Base-by-base conservation (phyloP, 2,888 invertebrate genomes). In the Zhuqinia jingwanae region DNA sequence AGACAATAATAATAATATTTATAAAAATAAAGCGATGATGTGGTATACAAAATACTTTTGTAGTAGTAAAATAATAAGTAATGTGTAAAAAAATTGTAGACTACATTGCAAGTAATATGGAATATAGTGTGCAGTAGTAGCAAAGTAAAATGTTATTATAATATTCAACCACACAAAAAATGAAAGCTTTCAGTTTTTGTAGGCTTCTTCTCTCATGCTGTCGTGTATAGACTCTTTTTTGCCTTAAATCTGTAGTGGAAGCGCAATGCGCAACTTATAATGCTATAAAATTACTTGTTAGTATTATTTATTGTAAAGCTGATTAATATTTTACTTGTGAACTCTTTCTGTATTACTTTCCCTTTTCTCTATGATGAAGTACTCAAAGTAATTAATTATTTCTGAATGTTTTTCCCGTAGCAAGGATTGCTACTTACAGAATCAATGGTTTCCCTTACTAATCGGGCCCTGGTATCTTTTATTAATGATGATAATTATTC, bases 401-500 rank as follows among this genome's bases (percentile, higher is more conserved):
- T 42, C 22, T 42, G 30, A 27, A n/a, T 78, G 68, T 58, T 50
- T 22, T 47, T 70, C n/a, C n/a, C n/a, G 47, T 70, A 88, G 88
- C 88, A 88, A 81, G 88, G 88, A 68, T 83, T 89, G 45, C 75
- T 88, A n/a, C 60, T 88, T 42, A 78, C 87, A 73, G 89, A 89
- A 77, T 89, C 89, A 84, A 90, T 90, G 90, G 89, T 89, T 47
- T 90, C 90, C 53, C 75, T 90, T 20, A 89, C 89, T 30, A 88
- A 90, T 76, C 85, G 89, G 45, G 90, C 90, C 47, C 75, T 91
- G 2, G 88, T 90, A 36, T 91, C 91, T 42, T 96, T 95, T 93
- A 95, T 97, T 92, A 95, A 95, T 92, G 95, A 95, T 92, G 96
- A 97, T 93, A 96, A 96, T 93, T 94, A 96, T 91, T 94, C 94